A percentile compares a stretch with the other conserved stretches of the same genome.
Conservation (phyloP, 2,888 invertebrate genomes). For the Protonemura montana region DNA sequence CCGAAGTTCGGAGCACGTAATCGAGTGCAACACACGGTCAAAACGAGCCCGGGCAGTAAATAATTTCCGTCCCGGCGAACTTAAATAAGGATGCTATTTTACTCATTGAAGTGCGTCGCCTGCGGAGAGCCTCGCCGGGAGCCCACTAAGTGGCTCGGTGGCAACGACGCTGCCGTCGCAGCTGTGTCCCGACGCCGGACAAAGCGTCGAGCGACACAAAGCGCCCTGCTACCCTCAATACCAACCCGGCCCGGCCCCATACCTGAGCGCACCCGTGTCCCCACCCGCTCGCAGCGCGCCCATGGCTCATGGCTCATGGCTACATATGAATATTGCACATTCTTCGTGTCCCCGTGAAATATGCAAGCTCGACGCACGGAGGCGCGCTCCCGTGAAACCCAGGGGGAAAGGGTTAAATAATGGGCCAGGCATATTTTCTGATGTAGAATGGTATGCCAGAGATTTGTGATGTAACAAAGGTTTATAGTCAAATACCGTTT, state of each 20-base stretch:
- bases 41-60: not conserved
- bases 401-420: slow-evolving; percentile 31
- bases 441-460: slow-evolving; percentile 44
- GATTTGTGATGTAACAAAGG: slow-evolving; percentile 47
- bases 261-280: not conserved
- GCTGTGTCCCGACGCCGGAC: slow-evolving; percentile 20
- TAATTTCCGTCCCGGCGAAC: not conserved
- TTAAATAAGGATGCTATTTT: not conserved
- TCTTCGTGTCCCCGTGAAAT: slow-evolving; percentile 34
- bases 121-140: too few relatives aligned
- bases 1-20: not conserved
- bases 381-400: not conserved
- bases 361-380: not conserved
- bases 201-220: not conserved
- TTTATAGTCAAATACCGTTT: slow-evolving; percentile 42
- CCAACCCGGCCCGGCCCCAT: not conserved
- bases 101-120: not conserved
- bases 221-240: slow-evolving; percentile 2
- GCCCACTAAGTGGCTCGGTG: not conserved
- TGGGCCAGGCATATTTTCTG: slow-evolving; percentile 35
- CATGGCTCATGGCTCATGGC: not conserved
- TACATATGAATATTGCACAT: slow-evolving; percentile 41
- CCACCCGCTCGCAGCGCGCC: too few relatives aligned
- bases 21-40: not conserved
- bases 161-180: not conserved